Base-by-base conservation (phyloP, 2,113 vertebrate species). In the Toxotes jaculatrix region DNA sequence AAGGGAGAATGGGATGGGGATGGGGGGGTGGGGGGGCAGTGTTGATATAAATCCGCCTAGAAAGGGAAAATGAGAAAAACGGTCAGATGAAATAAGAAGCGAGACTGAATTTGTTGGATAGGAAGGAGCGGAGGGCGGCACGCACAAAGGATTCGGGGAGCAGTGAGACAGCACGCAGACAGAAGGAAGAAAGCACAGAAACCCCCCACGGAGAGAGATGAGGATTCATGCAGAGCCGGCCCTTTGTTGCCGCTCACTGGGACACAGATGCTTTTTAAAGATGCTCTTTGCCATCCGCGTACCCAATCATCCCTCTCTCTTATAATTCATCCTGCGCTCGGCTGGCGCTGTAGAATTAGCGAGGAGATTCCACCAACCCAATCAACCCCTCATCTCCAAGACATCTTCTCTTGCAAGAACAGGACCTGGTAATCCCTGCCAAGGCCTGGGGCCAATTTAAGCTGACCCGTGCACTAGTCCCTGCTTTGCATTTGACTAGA, bases 211-310 rank as follows among this genome's bases (percentile, higher is more conserved):
- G 83, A 74, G 80, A 60, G 42, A 84, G 79, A 83, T n/a, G 57
- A 83, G 69, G 85, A 85, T 65, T 77, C 90, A 78, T 53, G 80
- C 77, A 36, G 80, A 67, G 79, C 69, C 42, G 0, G 66, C 63
- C 90, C 81, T 91, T 93, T 93, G 88, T 90, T 79, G 76, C 27
- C 11, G 66, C 90, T 90, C 64, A 53, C 78, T 86, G 87, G 87
- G 85, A 88, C 86, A 65, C 76, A 74, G 53, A 89, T 77, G 86
- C 85, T 91, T 93, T 91, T 86, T 84, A 90, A 90, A 93, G 84
- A 91, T 88, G 85, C 87, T 90, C 76, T 70, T 81, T 72, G 74
- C 77, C 38, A 62, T 76, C 75, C 34, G 10, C 4, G 42, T 72
- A 47, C 77, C 79, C 86, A 84, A 82, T 90, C 88, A 84, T 78